These are phyloP conservation scores for Spea multiplicata DNA, from an alignment of 2,113 vertebrate species.

Conservation along the genomic window DNA sequence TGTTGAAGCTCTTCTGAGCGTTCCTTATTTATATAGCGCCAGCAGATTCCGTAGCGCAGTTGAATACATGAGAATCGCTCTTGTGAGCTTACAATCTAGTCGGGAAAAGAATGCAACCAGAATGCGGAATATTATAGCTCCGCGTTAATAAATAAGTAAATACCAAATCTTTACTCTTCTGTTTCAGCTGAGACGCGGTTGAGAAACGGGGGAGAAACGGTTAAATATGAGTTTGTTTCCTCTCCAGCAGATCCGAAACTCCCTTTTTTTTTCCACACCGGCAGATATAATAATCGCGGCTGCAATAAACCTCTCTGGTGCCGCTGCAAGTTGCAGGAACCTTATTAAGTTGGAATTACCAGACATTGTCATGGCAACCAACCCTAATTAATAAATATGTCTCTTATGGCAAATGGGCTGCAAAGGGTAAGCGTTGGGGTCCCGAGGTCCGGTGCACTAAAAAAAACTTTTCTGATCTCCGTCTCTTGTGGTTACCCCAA, in stretches of 20 bases:
- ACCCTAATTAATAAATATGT: slow-evolving; percentile 45
- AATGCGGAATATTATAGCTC: too few species aligned
- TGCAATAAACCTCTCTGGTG: slow-evolving; percentile 41
- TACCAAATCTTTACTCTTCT: too few species aligned
- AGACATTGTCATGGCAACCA: slow-evolving; percentile 39
- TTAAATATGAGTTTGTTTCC: slow-evolving; percentile 10
- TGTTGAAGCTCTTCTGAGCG: too few species aligned
- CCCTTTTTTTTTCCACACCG: slow-evolving; percentile 38
- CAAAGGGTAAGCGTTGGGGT: slow-evolving; percentile 13
- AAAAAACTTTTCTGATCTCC: slow-evolving; percentile 12
- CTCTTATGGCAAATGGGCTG: slow-evolving; percentile 32
- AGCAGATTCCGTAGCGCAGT: too few species aligned
- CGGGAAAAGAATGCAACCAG: too few species aligned
- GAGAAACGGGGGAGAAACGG: background rate
- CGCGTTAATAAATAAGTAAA: too few species aligned
- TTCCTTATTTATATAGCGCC: too few species aligned
- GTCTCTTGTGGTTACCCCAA: slow-evolving; percentile 40
- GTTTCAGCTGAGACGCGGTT: too few species aligned
- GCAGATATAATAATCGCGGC: slow-evolving; percentile 35
- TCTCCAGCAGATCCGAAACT: slow-evolving; percentile 11
- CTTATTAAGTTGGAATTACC: slow-evolving; percentile 49
- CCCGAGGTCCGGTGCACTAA: background rate
- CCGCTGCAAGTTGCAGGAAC: slow-evolving; percentile 36
- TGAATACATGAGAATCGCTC: too few species aligned
- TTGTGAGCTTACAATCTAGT: too few species aligned